Conservation (phyloP, 2,113 vertebrate species). For the Syngnathoides biaculeatus region DNA sequence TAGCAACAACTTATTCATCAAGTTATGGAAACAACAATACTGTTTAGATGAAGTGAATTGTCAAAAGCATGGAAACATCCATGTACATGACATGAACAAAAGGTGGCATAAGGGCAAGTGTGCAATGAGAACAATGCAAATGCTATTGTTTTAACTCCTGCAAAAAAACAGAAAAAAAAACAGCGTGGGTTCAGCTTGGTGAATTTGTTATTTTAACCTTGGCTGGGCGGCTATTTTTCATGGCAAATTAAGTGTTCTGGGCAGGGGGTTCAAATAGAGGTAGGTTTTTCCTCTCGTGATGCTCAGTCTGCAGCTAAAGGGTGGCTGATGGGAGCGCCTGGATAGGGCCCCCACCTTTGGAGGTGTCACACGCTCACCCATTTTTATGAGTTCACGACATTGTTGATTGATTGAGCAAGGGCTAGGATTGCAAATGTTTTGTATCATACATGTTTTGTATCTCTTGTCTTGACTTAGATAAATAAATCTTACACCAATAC, state of each 20-base stretch:
- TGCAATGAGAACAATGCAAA: constrained; percentile 19
- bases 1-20: too few relatives aligned
- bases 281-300: constrained; percentile 26
- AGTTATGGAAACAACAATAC: not conserved
- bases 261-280: constrained; percentile 33
- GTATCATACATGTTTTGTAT: not conserved
- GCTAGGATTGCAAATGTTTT: not conserved
- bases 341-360: constrained; percentile 4
- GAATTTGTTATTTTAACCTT: constrained; percentile 62
- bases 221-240: constrained; percentile 50
- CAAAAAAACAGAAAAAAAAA: constrained; percentile 37
- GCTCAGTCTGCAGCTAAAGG: constrained; percentile 11
- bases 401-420: not conserved
- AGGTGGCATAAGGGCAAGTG: constrained; percentile 6
- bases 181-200: constrained; percentile 4
- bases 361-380: constrained; percentile 14
- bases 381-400: constrained; percentile 2
- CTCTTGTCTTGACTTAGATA: not conserved
- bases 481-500: not conserved
- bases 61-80: constrained; percentile 1
- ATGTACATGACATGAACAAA: not conserved
- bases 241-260: constrained; percentile 31
- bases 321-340: constrained; percentile 35
- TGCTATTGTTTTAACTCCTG: constrained; percentile 40
- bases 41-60: constrained; percentile 1